phyloP scores from a whole-genome alignment of 1,140 invertebrate genomes.

The Drosophila kepulauana region DNA sequence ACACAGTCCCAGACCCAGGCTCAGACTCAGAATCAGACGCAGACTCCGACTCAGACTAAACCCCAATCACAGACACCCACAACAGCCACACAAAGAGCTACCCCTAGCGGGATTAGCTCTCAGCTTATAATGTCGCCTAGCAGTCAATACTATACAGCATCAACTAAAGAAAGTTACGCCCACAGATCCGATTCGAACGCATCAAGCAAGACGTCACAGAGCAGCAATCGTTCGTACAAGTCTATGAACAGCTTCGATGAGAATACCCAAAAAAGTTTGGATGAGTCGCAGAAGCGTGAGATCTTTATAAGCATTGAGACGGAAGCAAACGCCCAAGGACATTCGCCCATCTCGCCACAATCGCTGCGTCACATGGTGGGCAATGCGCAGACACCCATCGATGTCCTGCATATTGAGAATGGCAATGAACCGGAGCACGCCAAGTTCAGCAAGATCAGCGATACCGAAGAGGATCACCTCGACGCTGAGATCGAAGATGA shows the following conservation, averaged over 20 bases:
- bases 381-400: constrained; percentile 70
- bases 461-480: constrained; percentile 67
- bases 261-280: constrained; percentile 10
- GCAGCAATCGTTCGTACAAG: constrained; percentile 23
- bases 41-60: constrained; percentile 1
- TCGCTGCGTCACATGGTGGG: constrained; percentile 79
- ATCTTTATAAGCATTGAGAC: constrained; percentile 84
- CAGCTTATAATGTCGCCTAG: constrained; percentile 32
- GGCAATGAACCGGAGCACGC: constrained; percentile 73
- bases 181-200: constrained; percentile 66
- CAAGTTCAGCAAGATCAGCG: constrained; percentile 79
- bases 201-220: constrained; percentile 15
- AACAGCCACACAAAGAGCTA: constrained; percentile 38
- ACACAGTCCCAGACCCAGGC: constrained; percentile 14
- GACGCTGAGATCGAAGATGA: constrained; percentile 48
- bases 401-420: constrained; percentile 75
- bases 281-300: constrained; percentile 73
- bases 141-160: background rate
- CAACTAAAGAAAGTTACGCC: constrained; percentile 54
- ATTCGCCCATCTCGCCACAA: constrained; percentile 71
- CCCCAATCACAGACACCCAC: constrained; percentile 35
- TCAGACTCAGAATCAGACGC: constrained; percentile 34
- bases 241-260: constrained; percentile 40
- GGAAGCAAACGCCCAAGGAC: constrained; percentile 76
- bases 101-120: constrained; percentile 18